A percentile compares a stretch with the other conserved stretches of the same genome.
Evolutionary conservation across 2,113 vertebrate species (phyloP).

Genomic region (Echinops telfairi): DNA sequence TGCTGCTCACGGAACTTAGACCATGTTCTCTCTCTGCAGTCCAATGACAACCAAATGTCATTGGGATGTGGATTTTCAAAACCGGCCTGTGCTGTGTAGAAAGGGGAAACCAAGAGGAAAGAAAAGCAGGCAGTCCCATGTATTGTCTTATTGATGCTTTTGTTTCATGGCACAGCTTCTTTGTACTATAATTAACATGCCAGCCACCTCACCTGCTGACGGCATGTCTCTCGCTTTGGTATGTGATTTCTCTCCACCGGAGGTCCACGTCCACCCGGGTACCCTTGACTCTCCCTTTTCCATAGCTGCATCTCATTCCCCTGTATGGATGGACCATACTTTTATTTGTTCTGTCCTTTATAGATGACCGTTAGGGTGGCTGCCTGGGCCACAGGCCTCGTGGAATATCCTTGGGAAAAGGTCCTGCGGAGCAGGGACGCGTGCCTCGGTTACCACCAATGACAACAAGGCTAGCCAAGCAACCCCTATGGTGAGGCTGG

Average conservation of each 20-base stretch:
- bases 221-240: not conserved
- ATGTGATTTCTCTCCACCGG: not conserved
- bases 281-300: not conserved
- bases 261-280: no score
- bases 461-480: not conserved
- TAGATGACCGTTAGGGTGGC: not conserved
- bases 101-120: not conserved
- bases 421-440: not conserved
- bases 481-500: not conserved
- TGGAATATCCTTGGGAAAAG: not conserved
- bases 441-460: not conserved
- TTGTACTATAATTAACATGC: not conserved
- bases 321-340: not conserved
- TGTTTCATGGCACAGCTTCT: not conserved
- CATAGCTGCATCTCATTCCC: not conserved
- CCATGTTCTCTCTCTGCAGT: not conserved
- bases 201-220: not conserved
- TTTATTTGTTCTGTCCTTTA: not conserved
- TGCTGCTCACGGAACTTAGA: constrained; percentile 7
- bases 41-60: not conserved
- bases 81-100: not conserved
- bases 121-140: not conserved
- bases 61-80: not conserved
- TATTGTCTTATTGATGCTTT: not conserved
- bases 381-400: not conserved